Conservation (phyloP, 1,140 invertebrate genomes). For the Trichonephila clavipes region DNA sequence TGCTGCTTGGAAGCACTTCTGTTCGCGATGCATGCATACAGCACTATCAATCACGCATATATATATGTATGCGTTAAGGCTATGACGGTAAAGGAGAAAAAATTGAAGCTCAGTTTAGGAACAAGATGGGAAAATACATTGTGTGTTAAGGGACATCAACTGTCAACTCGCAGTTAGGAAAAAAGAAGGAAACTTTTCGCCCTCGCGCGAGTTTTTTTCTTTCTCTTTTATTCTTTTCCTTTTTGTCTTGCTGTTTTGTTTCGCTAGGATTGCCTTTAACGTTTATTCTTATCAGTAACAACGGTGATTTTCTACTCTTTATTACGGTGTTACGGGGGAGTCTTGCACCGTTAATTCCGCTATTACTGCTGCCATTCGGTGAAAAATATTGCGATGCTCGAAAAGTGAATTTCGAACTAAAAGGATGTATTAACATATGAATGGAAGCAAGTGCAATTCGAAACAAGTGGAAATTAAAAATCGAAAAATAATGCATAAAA, state of each 20-base stretch:
- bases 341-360: neutral
- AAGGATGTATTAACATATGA: too few species aligned
- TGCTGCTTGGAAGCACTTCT: constrained; percentile 33
- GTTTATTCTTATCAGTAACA: neutral
- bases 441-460: too few species aligned
- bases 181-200: neutral
- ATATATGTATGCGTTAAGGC: constrained; percentile 30
- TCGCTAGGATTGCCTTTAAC: neutral
- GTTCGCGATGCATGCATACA: constrained; percentile 2
- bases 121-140: constrained; percentile 45
- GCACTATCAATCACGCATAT: constrained; percentile 40
- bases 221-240: too few species aligned
- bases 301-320: neutral
- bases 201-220: neutral
- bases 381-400: too few species aligned
- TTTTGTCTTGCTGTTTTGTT: neutral
- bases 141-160: constrained; percentile 44
- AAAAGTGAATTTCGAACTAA: too few species aligned
- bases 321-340: neutral
- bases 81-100: constrained; percentile 20
- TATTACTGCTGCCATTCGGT: neutral
- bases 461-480: too few species aligned
- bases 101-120: constrained; percentile 6
- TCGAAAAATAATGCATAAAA: too few species aligned
- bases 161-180: constrained; percentile 1